phyloP scores from a whole-genome alignment of 2,888 invertebrate species.

The Lycaena phlaeas region DNA sequence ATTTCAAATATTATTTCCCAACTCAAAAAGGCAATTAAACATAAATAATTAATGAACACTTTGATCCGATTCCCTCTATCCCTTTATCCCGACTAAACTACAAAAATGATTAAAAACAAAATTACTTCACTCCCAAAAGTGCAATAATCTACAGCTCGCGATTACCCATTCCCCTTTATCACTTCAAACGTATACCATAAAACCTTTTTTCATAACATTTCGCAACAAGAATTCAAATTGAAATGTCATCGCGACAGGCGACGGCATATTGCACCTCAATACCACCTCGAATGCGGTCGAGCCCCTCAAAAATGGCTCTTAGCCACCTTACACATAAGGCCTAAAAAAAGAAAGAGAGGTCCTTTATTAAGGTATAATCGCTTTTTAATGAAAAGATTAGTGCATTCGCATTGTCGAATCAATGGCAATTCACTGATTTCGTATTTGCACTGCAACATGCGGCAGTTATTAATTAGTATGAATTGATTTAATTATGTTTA shows the following conservation, averaged over 20 bases:
- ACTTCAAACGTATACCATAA: not conserved
- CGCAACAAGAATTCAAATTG: conserved; percentile 56
- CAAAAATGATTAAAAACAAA: no score
- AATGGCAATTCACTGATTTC: conserved; percentile 61
- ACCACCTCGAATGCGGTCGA: conserved; percentile 27
- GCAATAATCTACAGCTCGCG: no score
- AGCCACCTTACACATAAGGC: no score
- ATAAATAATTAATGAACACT: no score
- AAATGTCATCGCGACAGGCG: conserved; percentile 59
- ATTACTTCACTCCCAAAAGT: no score
- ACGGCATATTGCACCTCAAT: conserved; percentile 23
- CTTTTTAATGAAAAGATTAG: conserved; percentile 73
- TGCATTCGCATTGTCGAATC: conserved; percentile 46
- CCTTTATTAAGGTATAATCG: conserved; percentile 70
- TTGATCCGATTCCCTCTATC: no score
- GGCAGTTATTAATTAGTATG: no score
- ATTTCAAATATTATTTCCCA: no score
- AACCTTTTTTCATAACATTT: conserved; percentile 22
- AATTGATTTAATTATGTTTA: no score
- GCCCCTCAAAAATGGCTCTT: conserved; percentile 26
- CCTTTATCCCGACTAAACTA: no score
- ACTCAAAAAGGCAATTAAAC: no score
- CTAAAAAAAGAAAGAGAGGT: no score
- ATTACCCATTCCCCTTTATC: conserved; percentile 4
- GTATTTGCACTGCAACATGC: conserved; percentile 36